Conservation (phyloP, 2,888 invertebrate species). For the Pyrocoelia pectoralis region DNA sequence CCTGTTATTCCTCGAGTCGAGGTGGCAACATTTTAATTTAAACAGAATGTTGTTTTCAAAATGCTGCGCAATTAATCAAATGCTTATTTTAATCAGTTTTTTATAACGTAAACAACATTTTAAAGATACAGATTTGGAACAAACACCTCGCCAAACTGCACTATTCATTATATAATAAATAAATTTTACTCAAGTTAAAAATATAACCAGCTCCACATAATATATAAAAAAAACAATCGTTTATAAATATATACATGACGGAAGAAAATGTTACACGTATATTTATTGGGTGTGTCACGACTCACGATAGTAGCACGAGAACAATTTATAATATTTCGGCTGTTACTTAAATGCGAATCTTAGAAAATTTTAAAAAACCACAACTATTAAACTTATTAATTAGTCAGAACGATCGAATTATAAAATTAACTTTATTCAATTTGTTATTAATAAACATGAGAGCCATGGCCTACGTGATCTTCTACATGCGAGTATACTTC, state of each 20-base stretch:
- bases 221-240: background rate
- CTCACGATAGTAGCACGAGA: background rate
- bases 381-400: background rate
- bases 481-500: constrained; percentile 13
- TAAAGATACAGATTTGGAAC: background rate
- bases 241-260: background rate
- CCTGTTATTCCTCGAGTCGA: too few relatives aligned
- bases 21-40: too few relatives aligned
- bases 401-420: too few relatives aligned
- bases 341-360: too few relatives aligned
- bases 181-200: background rate
- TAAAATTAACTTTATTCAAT: background rate
- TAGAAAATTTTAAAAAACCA: too few relatives aligned
- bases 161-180: background rate
- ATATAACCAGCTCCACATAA: background rate
- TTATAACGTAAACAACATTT: background rate
- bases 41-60: too few relatives aligned
- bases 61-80: too few relatives aligned
- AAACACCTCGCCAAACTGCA: background rate
- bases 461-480: constrained; percentile 19
- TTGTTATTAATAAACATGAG: constrained; percentile 6
- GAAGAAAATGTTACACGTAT: background rate
- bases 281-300: background rate
- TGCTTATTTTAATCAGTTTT: too few relatives aligned
- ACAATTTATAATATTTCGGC: too few relatives aligned